These are phyloP conservation scores for Ormyrus rosae DNA, from an alignment of 2,888 invertebrate genomes.

Conservation along the genomic window DNA sequence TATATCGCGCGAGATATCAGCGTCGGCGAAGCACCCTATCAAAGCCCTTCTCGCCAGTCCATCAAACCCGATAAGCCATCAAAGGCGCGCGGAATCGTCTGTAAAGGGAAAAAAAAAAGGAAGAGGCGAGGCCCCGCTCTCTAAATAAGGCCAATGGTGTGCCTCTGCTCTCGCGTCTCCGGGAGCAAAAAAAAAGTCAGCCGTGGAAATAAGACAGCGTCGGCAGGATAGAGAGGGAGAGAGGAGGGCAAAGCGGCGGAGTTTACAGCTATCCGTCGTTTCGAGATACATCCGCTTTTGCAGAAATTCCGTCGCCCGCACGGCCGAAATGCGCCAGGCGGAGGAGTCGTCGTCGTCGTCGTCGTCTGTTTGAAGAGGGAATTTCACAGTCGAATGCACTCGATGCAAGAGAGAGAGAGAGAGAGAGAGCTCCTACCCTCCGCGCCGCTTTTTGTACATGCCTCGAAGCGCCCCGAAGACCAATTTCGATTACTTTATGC, in stretches of 20 bases:
- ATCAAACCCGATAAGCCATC: no score
- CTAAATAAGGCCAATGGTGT: not conserved
- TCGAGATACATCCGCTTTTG: constrained; percentile 54
- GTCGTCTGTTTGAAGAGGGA: constrained; percentile 72
- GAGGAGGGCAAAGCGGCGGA: constrained; percentile 48
- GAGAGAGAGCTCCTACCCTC: constrained; percentile 26
- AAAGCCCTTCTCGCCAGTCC: no score
- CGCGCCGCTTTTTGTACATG: constrained; percentile 19
- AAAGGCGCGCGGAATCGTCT: not conserved
- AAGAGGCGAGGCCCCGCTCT: not conserved
- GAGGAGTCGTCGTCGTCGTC: constrained; percentile 54
- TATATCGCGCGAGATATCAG: no score
- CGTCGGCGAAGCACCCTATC: no score
- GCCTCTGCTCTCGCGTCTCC: no score
- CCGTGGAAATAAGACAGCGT: constrained; percentile 47
- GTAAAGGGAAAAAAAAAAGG: not conserved
- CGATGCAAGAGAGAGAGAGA: constrained; percentile 65
- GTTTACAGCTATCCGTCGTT: constrained; percentile 67
- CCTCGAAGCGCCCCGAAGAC: constrained; percentile 38
- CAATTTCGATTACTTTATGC: constrained; percentile 57
- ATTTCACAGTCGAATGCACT: constrained; percentile 74
- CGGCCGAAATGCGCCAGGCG: constrained; percentile 68
- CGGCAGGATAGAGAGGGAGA: constrained; percentile 8
- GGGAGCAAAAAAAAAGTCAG: not conserved
- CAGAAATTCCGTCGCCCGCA: constrained; percentile 61